phyloP scores from a whole-genome alignment of 35 echinoderm and acorn worm species.

The Eucidaris tribuloides region DNA sequence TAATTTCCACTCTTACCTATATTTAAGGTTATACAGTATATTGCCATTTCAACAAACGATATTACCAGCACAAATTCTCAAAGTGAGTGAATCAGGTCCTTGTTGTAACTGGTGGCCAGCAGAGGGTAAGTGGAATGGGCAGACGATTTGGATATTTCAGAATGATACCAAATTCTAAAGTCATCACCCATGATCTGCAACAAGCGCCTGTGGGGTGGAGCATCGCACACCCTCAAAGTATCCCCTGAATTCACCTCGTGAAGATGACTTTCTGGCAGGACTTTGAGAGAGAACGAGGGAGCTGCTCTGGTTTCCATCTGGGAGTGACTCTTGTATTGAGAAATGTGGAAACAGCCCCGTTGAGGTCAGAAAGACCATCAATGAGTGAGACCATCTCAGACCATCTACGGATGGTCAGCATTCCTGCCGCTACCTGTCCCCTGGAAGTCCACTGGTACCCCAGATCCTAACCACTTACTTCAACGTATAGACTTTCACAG shows the following conservation, averaged over 20 bases:
- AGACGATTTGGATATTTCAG: neutral
- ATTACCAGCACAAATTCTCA: constrained; percentile 50
- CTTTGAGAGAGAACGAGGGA: constrained; percentile 16
- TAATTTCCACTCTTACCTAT: too few relatives aligned
- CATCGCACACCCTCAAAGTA: constrained; percentile 26
- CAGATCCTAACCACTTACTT: neutral
- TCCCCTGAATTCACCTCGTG: neutral
- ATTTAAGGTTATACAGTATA: constrained; percentile 33
- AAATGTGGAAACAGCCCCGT: neutral
- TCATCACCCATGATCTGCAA: constrained; percentile 40
- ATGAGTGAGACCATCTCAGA: neutral
- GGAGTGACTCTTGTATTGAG: constrained; percentile 26
- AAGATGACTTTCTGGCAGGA: neutral
- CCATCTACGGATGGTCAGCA: neutral
- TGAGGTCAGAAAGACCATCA: constrained; percentile 16
- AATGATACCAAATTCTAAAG: neutral
- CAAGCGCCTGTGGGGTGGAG: constrained; percentile 15
- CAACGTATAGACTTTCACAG: neutral
- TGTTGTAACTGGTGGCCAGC: constrained; percentile 7
- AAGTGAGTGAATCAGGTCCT: constrained; percentile 34
- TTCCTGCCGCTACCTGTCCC: neutral
- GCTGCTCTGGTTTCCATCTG: constrained; percentile 13
- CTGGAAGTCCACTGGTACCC: constrained; percentile 39
- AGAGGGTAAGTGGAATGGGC: constrained; percentile 29
- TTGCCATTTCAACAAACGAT: constrained; percentile 49